Conservation (phyloP, 2,888 invertebrate genomes). For the Drosophila robusta region DNA sequence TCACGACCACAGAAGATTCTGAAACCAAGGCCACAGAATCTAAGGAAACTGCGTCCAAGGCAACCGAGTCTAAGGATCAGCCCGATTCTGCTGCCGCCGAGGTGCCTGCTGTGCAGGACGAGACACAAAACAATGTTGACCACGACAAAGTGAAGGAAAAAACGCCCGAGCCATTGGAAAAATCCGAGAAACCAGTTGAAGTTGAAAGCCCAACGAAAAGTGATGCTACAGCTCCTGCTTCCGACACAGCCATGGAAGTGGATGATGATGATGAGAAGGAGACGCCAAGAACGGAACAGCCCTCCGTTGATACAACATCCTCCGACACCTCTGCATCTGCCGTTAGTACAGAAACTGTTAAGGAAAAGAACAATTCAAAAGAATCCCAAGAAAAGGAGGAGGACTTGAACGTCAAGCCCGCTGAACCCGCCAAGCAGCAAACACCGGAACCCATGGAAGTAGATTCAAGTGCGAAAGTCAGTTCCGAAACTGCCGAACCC, state of each 20-base stretch:
- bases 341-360: conserved; percentile 42
- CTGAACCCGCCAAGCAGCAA: conserved; percentile 57
- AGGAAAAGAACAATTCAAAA: conserved; percentile 30
- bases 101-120: conserved; percentile 37
- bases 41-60: conserved; percentile 37
- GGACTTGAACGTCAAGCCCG: conserved; percentile 35
- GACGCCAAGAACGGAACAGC: conserved; percentile 19
- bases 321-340: conserved; percentile 37
- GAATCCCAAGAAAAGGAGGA: conserved; percentile 29
- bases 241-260: conserved; percentile 57
- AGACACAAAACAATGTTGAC: conserved; percentile 63
- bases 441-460: conserved; percentile 84
- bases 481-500: conserved; percentile 37
- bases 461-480: conserved; percentile 70
- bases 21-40: conserved; percentile 24
- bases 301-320: conserved; percentile 19
- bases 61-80: conserved; percentile 49
- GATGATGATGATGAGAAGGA: conserved; percentile 41
- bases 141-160: conserved; percentile 43
- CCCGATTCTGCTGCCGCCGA: conserved; percentile 48
- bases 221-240: conserved; percentile 32
- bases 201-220: conserved; percentile 47
- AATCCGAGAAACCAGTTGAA: conserved; percentile 53
- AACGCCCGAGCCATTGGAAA: conserved; percentile 30
- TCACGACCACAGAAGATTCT: conserved; percentile 13